Conservation (phyloP, 2,888 invertebrate species). For the Philhelius pedissequus region DNA sequence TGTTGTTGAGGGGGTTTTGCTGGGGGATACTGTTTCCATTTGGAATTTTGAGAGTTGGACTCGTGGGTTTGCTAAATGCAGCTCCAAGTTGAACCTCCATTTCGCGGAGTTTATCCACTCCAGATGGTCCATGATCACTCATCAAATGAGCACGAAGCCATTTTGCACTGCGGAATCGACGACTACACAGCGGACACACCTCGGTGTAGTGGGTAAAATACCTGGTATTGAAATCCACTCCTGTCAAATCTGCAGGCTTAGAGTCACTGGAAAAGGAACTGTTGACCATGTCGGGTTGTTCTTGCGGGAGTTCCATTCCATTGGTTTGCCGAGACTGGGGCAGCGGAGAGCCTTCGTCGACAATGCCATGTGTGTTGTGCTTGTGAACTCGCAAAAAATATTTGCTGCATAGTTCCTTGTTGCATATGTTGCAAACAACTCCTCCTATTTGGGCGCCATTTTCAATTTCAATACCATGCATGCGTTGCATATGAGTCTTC, state of each 20-base stretch:
- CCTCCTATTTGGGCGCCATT: slow-evolving; percentile 95
- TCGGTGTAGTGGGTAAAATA: slow-evolving; percentile 86
- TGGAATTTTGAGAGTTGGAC: slow-evolving; percentile 78
- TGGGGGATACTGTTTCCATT: slow-evolving; percentile 73
- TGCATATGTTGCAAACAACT: slow-evolving; percentile 97
- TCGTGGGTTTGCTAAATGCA: slow-evolving; percentile 75
- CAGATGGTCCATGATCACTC: slow-evolving; percentile 88
- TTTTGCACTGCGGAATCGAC: slow-evolving; percentile 92
- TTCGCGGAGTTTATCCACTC: slow-evolving; percentile 77
- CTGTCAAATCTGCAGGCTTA: slow-evolving; percentile 47
- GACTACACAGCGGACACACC: slow-evolving; percentile 90
- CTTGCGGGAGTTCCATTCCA: slow-evolving; percentile 72
- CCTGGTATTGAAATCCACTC: slow-evolving; percentile 82
- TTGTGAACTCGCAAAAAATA: slow-evolving; percentile 98
- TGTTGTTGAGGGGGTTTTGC: slow-evolving; percentile 74
- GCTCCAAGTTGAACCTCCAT: slow-evolving; percentile 74
- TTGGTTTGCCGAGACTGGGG: slow-evolving; percentile 77
- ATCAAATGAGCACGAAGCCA: slow-evolving; percentile 92
- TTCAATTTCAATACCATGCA: slow-evolving; percentile 97
- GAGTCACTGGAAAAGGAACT: slow-evolving; percentile 45
- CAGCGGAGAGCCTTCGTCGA: slow-evolving; percentile 87
- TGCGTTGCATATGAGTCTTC: slow-evolving; percentile 99
- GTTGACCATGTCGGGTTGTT: slow-evolving; percentile 55
- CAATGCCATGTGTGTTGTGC: slow-evolving; percentile 97
- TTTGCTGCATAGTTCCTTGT: slow-evolving; percentile 98